These are phyloP conservation scores for Apodemus speciosus DNA, from an alignment of 2,113 vertebrate species.

Conservation along the genomic window DNA sequence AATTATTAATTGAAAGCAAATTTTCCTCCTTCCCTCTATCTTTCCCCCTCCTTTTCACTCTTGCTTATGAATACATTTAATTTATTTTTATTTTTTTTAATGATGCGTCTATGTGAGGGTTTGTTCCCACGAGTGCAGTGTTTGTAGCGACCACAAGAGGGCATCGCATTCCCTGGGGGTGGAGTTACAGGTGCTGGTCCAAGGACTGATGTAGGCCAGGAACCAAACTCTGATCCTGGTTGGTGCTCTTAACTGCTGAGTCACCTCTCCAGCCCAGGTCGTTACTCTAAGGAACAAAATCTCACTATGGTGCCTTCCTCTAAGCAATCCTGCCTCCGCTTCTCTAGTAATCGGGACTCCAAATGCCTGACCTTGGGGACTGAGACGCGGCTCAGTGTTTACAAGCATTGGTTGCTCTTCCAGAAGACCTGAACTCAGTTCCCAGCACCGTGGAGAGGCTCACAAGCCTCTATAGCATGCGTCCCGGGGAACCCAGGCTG, in stretches of 20 bases:
- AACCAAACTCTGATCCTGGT: not conserved
- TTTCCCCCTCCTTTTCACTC: too few species aligned
- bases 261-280: not conserved
- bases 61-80: not conserved
- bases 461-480: not conserved
- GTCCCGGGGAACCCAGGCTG: not conserved
- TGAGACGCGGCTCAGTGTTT: not conserved
- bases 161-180: not conserved
- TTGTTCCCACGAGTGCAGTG: not conserved
- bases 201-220: not conserved
- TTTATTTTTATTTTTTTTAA: not conserved
- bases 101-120: not conserved
- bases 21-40: not conserved
- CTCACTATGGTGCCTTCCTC: not conserved
- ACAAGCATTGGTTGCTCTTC: not conserved
- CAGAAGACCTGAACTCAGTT: not conserved
- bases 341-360: not conserved
- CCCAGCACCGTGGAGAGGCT: not conserved
- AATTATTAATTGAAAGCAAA: slow-evolving; percentile 33
- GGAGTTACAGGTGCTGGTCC: too few species aligned
- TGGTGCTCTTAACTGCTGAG: not conserved
- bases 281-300: not conserved
- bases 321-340: not conserved
- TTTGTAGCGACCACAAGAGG: not conserved
- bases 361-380: not conserved